Evolutionary conservation across 2,888 invertebrate genomes (phyloP), one percentile per base, ranked within the genome.

Genomic region (Meliscaeva auricollis): DNA sequence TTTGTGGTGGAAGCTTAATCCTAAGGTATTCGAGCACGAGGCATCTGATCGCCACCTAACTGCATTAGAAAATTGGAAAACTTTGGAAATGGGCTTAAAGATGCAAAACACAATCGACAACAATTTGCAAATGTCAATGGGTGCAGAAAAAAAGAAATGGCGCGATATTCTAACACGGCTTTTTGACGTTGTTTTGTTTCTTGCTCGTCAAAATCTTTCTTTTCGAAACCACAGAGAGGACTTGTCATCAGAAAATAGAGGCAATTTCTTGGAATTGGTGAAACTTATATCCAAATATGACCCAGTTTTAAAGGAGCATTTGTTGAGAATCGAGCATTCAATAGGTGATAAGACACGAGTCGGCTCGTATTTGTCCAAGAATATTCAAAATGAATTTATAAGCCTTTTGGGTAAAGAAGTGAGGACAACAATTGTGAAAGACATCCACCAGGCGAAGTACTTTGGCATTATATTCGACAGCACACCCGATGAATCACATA

Each of bases 61-160:
- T 52, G 17, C 52, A 68, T 54, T 54, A 41, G 22, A 54, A 54
- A 68, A 68, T 13, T 68, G 52, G 41, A 50, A 50, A 66, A 50
- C 66, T 11, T 66, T 66, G 13, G 20, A 48, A 66, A 66, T 48
- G 64, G 64, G 30, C 62, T 46, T 58, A 58, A 58, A 58, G 44
- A 3, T 44, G 60, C 60, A 41, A 58, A 58, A 58, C 11, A 64
- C 64, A 46, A 64, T 64, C 64, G 46, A 64, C 64, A 64, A 64
- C 64, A 68, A 68, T 52, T 68, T 54, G 68, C 68, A 68, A 54
- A 41, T 54, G 41, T n/a, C n/a, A n/a, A n/a, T n/a, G n/a, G n/a
- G n/a, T n/a, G n/a, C n/a, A n/a, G n/a, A n/a, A n/a, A n/a, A 54
- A 68, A 41, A 68, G 41, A 70, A 70, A 56, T 70, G 69, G 69